Evolutionary conservation across 53 echinoderm and acorn worm species (phyloP).

Genomic region (Henricia sp.): DNA sequence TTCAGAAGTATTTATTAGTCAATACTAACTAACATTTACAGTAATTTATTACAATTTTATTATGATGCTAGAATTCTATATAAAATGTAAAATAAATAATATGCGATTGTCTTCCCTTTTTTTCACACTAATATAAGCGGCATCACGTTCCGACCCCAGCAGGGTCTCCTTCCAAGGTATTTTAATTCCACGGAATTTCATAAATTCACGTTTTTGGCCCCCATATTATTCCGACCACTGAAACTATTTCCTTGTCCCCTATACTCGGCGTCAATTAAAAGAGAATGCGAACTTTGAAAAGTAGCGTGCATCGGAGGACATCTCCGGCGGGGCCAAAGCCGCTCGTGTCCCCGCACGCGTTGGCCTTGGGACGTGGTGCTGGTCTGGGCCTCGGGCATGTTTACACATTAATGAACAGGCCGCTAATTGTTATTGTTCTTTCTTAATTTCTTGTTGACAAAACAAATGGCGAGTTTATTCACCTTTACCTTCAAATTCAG

Average conservation of each 20-base stretch:
- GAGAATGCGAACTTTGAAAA: constrained; percentile 11
- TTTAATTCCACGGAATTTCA: constrained; percentile 26
- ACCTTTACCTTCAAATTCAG: no score
- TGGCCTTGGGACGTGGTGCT: constrained; percentile 24
- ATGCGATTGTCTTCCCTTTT: no score
- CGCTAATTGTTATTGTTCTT: constrained; percentile 56
- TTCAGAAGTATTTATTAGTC: no score
- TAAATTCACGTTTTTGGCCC: constrained; percentile 4
- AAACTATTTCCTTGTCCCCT: not conserved
- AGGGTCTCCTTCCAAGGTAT: no score
- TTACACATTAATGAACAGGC: constrained; percentile 27
- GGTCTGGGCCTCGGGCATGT: not conserved
- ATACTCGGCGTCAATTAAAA: constrained; percentile 30
- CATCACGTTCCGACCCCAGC: no score
- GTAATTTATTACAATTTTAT: no score
- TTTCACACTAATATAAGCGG: no score
- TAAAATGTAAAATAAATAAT: no score
- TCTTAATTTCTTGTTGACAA: constrained; percentile 30
- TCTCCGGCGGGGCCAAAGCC: constrained; percentile 32
- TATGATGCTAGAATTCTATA: no score
- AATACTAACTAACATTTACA: no score
- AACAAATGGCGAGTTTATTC: constrained; percentile 24
- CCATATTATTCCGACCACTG: constrained; percentile 2
- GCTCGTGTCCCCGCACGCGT: constrained; percentile 58
- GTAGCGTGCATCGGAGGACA: not conserved